phyloP scores from a whole-genome alignment of 2,888 invertebrate genomes.

The Allophyes oxyacanthae region DNA sequence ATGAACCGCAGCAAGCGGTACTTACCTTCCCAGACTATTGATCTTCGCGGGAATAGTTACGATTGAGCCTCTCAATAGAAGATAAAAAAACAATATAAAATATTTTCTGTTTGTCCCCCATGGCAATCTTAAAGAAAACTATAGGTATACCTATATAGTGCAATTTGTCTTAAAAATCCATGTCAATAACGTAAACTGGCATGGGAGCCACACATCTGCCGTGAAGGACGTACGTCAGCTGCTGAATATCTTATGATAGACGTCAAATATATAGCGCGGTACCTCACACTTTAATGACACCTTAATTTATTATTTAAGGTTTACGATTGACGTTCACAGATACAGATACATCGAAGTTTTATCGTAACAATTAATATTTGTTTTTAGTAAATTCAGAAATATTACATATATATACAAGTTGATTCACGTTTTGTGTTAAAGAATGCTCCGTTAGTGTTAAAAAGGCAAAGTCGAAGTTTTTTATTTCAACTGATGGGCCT shows the following conservation, averaged over 20 bases:
- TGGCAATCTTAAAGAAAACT: too few species aligned
- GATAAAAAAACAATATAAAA: too few species aligned
- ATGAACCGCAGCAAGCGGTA: too few species aligned
- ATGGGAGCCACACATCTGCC: constrained; percentile 61
- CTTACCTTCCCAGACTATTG: too few species aligned
- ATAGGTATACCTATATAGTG: not conserved
- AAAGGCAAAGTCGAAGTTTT: not conserved
- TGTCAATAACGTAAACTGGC: constrained; percentile 33
- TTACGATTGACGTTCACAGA: constrained; percentile 5
- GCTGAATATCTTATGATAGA: constrained; percentile 61
- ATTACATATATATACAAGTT: not conserved
- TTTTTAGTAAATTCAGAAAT: not conserved
- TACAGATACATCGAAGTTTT: constrained; percentile 1
- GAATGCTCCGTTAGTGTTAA: not conserved
- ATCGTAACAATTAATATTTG: constrained; percentile 1
- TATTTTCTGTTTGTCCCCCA: too few species aligned
- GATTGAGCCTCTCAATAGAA: too few species aligned
- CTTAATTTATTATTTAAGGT: constrained; percentile 22
- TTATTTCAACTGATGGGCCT: too few species aligned
- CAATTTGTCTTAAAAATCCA: constrained; percentile 30
- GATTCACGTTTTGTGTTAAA: not conserved
- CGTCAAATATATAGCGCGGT: constrained; percentile 20
- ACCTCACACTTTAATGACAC: constrained; percentile 12
- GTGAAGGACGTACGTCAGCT: constrained; percentile 52
- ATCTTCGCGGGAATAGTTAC: too few species aligned